Percentiles rank a stretch among this genome's conserved stretches.
These are phyloP conservation scores for Lycaon pictus DNA, from an alignment of 2,113 vertebrate genomes.

Conservation along the genomic window DNA sequence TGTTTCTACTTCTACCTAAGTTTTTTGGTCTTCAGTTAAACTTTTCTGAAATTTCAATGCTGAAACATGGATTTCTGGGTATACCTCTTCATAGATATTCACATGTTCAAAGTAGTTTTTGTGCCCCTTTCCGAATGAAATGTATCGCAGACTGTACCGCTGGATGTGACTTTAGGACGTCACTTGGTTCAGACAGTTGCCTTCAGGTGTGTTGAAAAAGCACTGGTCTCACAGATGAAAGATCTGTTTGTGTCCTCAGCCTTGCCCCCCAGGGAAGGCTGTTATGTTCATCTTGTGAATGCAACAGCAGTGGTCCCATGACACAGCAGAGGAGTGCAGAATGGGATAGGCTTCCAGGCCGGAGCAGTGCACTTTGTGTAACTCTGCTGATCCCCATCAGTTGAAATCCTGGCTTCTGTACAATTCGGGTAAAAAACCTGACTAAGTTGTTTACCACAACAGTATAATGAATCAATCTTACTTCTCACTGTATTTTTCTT, in stretches of 20 bases:
- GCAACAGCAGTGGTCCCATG: accelerated
- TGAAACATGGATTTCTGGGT: not conserved
- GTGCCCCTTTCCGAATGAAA: not conserved
- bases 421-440: not conserved
- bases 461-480: not conserved
- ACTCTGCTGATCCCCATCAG: not conserved
- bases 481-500: conserved; percentile 49
- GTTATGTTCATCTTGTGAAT: not conserved
- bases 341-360: too few species aligned
- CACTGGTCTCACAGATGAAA: not conserved
- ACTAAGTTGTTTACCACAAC: not conserved
- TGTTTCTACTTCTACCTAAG: not conserved
- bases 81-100: not conserved
- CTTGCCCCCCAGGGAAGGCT: not conserved
- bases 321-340: too few species aligned
- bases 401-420: not conserved
- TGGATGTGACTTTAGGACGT: not conserved
- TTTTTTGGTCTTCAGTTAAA: not conserved
- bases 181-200: not conserved
- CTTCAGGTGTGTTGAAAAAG: not conserved
- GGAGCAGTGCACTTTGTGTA: not conserved
- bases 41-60: not conserved
- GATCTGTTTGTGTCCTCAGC: not conserved
- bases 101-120: not conserved
- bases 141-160: not conserved